Conservation (phyloP, 1,140 invertebrate species). For the Rhopalosiphum padi region DNA sequence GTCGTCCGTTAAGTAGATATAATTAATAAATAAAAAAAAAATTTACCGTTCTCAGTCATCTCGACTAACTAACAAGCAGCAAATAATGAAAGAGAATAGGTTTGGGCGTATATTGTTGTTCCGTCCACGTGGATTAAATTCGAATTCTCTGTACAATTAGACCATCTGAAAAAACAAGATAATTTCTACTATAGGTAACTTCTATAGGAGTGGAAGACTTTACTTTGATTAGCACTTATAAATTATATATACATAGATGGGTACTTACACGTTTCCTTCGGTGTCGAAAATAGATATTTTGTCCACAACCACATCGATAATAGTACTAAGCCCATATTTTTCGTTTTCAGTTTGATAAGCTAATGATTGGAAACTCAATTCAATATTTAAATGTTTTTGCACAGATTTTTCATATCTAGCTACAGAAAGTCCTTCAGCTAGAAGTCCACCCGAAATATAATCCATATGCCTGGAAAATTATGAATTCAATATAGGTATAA, state of each 20-base stretch:
- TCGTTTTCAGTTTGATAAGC: slow-evolving; percentile 36
- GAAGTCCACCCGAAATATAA: slow-evolving; percentile 32
- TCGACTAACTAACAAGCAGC: slow-evolving; percentile 31
- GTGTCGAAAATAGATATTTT: slow-evolving; percentile 24
- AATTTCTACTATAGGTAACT: background rate
- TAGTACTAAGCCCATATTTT: background rate
- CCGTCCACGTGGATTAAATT: slow-evolving; percentile 15
- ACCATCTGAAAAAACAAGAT: slow-evolving; percentile 30
- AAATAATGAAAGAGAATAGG: slow-evolving; percentile 21
- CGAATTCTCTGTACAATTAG: slow-evolving; percentile 26
- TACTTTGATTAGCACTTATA: background rate
- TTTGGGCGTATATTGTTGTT: slow-evolving; percentile 51
- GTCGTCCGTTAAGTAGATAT: slow-evolving; percentile 8
- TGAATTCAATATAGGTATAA: background rate
- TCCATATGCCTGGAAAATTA: slow-evolving; percentile 20
- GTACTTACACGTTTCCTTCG: slow-evolving; percentile 37
- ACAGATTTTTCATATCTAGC: background rate
- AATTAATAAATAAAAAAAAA: slow-evolving; percentile 31
- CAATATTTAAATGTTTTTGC: background rate
- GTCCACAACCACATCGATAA: slow-evolving; percentile 5
- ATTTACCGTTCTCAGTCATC: background rate
- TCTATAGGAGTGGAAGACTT: background rate
- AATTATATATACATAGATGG: background rate
- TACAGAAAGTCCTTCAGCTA: slow-evolving; percentile 41
- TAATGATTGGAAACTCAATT: slow-evolving; percentile 45